Evolutionary conservation across 2,888 invertebrate genomes (phyloP).

Genomic region (Galerucella pusilla): DNA sequence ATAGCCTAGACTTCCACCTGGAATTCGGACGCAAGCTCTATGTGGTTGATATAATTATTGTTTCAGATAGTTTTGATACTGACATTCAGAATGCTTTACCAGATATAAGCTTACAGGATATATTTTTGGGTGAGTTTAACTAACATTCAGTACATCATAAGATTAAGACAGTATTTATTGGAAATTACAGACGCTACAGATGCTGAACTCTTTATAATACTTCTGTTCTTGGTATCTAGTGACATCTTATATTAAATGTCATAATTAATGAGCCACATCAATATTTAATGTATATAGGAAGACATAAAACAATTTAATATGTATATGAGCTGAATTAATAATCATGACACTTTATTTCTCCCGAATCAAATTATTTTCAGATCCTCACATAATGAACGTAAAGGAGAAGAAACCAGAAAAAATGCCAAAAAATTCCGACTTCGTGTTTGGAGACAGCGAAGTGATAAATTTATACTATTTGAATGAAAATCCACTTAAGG

Average conservation of each 20-base stretch:
- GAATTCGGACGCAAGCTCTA: no score
- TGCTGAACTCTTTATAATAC: no score
- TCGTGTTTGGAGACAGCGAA: slow-evolving; percentile 35
- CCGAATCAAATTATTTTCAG: slow-evolving; percentile 26
- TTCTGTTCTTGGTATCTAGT: no score
- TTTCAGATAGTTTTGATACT: slow-evolving; percentile 41
- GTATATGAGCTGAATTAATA: no score
- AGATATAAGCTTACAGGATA: slow-evolving; percentile 41
- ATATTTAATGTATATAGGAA: no score
- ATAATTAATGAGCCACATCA: no score
- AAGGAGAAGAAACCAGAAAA: slow-evolving; percentile 37
- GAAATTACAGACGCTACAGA: not conserved
- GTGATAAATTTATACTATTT: slow-evolving; percentile 42
- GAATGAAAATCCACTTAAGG: slow-evolving; percentile 38
- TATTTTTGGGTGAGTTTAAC: slow-evolving; percentile 38
- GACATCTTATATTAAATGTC: no score
- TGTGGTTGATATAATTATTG: not conserved
- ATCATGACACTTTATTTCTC: no score
- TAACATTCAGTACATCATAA: not conserved
- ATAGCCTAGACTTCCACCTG: no score
- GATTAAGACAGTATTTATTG: no score
- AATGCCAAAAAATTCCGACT: slow-evolving; percentile 25
- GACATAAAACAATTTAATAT: no score
- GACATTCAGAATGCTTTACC: slow-evolving; percentile 39
- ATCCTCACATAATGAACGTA: slow-evolving; percentile 39